Percentiles rank a stretch among this genome's conserved stretches.
Conservation (phyloP, 2,888 invertebrate species). For the Xestia ashworthii region DNA sequence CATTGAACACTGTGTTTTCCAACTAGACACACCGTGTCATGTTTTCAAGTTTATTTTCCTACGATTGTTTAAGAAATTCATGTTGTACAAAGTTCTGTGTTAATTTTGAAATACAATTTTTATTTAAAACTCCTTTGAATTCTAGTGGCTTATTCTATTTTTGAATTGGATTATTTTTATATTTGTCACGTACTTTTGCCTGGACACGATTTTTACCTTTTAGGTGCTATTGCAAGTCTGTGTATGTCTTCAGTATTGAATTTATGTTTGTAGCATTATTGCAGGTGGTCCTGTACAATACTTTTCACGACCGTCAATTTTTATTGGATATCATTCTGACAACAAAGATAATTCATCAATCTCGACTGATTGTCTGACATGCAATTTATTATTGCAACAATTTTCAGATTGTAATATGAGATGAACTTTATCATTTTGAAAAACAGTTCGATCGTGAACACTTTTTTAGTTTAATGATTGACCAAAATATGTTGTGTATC, state of each 20-base stretch:
- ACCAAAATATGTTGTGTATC: no score
- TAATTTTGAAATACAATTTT: slow-evolving; percentile 45
- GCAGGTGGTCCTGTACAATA: slow-evolving; percentile 39
- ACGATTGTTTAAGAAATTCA: slow-evolving; percentile 36
- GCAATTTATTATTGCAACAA: slow-evolving; percentile 50
- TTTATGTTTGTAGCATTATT: slow-evolving; percentile 8
- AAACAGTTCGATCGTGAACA: slow-evolving; percentile 17
- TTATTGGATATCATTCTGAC: slow-evolving; percentile 23
- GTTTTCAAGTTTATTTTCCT: slow-evolving; percentile 54
- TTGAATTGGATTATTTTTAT: slow-evolving; percentile 45
- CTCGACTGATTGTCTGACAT: slow-evolving; percentile 43
- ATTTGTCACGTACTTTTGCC: slow-evolving; percentile 45
- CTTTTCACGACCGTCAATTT: background rate
- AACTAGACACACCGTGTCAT: slow-evolving; percentile 57
- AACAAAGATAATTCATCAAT: slow-evolving; percentile 46
- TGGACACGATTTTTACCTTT: slow-evolving; percentile 45
- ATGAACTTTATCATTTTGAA: slow-evolving; percentile 39
- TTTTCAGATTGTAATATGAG: slow-evolving; percentile 36
- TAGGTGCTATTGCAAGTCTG: slow-evolving; percentile 9
- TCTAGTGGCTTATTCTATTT: slow-evolving; percentile 39
- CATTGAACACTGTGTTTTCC: slow-evolving; percentile 64
- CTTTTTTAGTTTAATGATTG: background rate
- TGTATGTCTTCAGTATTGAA: slow-evolving; percentile 11
- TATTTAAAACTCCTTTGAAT: slow-evolving; percentile 36
- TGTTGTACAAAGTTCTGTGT: slow-evolving; percentile 51